Evolutionary conservation across 2,113 vertebrate species (phyloP).

Genomic region (Burhinus oedicnemus): DNA sequence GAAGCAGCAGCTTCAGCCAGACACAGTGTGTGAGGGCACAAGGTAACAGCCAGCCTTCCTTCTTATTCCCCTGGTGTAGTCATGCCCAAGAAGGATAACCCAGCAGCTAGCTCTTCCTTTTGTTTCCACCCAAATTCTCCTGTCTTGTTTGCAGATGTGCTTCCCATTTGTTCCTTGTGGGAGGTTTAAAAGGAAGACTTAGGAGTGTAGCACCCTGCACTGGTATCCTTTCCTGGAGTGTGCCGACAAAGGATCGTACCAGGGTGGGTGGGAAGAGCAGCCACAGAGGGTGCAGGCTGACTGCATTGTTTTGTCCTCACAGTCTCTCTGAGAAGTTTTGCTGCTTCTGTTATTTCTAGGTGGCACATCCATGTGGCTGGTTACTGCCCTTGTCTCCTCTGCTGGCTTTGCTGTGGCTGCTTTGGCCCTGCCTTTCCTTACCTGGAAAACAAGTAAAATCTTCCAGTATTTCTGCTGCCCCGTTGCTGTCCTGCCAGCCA

Average conservation of each 20-base stretch:
- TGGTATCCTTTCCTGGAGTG: not conserved
- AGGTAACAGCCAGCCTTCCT: constrained; percentile 48
- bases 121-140: fast-evolving
- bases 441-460: constrained; percentile 65
- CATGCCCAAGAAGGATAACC: not conserved
- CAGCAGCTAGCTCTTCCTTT: not conserved
- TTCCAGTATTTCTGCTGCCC: constrained; percentile 69
- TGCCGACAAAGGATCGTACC: not conserved
- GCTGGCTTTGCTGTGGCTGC: constrained; percentile 52
- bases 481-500: constrained; percentile 55
- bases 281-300: not conserved
- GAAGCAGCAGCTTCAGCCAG: constrained; percentile 70
- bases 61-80: no score
- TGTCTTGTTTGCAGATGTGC: not conserved
- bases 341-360: constrained; percentile 36
- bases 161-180: not conserved
- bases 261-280: not conserved
- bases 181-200: not conserved
- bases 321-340: not conserved
- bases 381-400: constrained; percentile 29
- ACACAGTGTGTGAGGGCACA: constrained; percentile 54
- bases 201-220: not conserved
- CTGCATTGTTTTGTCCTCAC: not conserved
- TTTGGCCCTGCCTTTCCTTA: constrained; percentile 18
- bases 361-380: constrained; percentile 22